Percentiles rank a stretch among this genome's conserved stretches.
Evolutionary conservation across 2,113 vertebrate species (phyloP).

Genomic region (Amphiprion percula): DNA sequence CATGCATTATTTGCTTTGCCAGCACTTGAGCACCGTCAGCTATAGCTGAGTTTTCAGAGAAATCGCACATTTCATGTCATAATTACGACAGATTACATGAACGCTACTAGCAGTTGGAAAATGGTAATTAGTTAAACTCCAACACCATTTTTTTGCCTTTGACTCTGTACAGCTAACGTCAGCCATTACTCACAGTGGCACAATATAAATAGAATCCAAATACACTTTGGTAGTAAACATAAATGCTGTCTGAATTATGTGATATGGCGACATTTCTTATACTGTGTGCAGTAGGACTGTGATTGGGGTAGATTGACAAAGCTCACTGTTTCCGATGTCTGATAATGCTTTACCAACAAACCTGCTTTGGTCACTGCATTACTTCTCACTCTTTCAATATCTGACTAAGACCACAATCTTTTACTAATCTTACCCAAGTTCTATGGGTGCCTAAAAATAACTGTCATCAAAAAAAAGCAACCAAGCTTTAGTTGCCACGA

Average conservation of each 20-base stretch:
- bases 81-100: too few relatives aligned
- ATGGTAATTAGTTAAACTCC: constrained; percentile 10
- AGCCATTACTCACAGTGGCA: not conserved
- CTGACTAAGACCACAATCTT: not conserved
- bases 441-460: not conserved
- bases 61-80: constrained; percentile 3
- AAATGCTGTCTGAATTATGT: not conserved
- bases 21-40: not conserved
- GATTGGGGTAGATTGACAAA: too few relatives aligned
- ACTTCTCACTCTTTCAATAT: too few relatives aligned
- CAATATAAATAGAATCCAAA: constrained; percentile 11
- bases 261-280: not conserved
- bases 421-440: not conserved
- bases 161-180: not conserved
- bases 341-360: not conserved
- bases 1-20: constrained; percentile 4
- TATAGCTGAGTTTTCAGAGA: too few relatives aligned
- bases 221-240: not conserved
- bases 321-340: not conserved
- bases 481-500: too few relatives aligned
- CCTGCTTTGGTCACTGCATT: too few relatives aligned
- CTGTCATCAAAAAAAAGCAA: too few relatives aligned
- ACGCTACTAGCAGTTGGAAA: too few relatives aligned
- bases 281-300: not conserved
- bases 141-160: not conserved